These are phyloP conservation scores for Morpho helenor DNA, from an alignment of 2,888 invertebrate genomes.

Conservation along the genomic window DNA sequence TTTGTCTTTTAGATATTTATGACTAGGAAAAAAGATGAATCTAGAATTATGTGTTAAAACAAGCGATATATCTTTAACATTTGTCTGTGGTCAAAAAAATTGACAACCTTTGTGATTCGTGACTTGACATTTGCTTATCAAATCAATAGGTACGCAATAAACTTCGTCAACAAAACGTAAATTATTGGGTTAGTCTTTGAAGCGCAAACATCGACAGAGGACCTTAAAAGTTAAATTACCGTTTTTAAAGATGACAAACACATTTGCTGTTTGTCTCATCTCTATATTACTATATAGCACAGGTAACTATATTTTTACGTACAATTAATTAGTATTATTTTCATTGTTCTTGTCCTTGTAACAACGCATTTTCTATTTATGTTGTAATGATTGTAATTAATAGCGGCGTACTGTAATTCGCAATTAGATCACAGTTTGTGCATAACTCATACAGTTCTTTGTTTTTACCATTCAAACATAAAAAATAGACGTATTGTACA, in stretches of 20 bases:
- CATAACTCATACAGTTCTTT: neutral
- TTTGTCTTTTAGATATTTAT: no score
- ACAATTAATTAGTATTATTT: constrained; percentile 21
- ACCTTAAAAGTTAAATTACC: constrained; percentile 35
- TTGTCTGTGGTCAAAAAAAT: no score
- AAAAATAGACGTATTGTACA: neutral
- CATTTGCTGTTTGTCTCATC: constrained; percentile 63
- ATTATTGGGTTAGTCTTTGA: constrained; percentile 46
- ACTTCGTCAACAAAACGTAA: constrained; percentile 61
- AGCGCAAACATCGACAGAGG: constrained; percentile 41
- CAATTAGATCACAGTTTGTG: constrained; percentile 3
- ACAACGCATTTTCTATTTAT: constrained; percentile 13
- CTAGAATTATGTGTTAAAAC: no score
- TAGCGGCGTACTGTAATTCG: neutral
- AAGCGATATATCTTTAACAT: no score
- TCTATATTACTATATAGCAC: constrained; percentile 55
- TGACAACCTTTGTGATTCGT: constrained; percentile 9
- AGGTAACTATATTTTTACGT: constrained; percentile 35
- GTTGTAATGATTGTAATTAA: constrained; percentile 9
- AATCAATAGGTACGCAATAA: constrained; percentile 41
- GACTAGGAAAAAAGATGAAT: no score
- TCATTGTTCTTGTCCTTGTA: constrained; percentile 38
- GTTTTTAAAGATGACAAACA: constrained; percentile 61
- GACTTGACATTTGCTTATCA: constrained; percentile 56
- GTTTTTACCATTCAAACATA: neutral